Conservation (phyloP, 2,888 invertebrate species). For the Drosophila maculinotata region DNA sequence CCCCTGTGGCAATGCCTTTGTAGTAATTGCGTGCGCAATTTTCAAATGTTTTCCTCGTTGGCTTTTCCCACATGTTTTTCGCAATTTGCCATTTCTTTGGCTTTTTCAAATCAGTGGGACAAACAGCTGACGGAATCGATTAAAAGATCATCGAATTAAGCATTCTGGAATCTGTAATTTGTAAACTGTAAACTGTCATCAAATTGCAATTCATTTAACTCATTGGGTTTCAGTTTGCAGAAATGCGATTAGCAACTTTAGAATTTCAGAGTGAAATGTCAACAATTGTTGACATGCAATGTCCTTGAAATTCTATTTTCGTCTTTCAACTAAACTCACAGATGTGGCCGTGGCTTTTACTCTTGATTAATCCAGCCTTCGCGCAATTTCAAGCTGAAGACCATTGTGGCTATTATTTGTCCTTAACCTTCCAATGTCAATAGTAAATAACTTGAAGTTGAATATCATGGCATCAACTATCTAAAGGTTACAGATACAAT, state of each 20-base stretch:
- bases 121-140: conserved; percentile 18
- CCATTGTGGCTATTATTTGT: too few relatives aligned
- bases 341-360: too few relatives aligned
- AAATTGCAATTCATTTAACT: neutral
- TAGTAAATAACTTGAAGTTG: neutral
- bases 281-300: too few relatives aligned
- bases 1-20: conserved; percentile 19
- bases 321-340: too few relatives aligned
- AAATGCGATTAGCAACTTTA: too few relatives aligned
- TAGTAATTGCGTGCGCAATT: conserved; percentile 54
- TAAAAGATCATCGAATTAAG: conserved; percentile 10
- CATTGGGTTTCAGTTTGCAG: too few relatives aligned
- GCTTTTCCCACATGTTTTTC: conserved; percentile 14
- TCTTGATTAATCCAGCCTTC: too few relatives aligned
- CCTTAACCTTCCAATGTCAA: neutral
- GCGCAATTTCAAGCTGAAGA: too few relatives aligned
- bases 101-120: conserved; percentile 37
- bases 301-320: too few relatives aligned
- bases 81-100: conserved; percentile 9
- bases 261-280: too few relatives aligned
- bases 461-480: neutral
- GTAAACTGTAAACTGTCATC: neutral
- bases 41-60: conserved; percentile 29
- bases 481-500: neutral
- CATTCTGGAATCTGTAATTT: conserved; percentile 9